Base-by-base conservation (phyloP, 1,140 invertebrate species). In the Pseudoatta argentina region DNA sequence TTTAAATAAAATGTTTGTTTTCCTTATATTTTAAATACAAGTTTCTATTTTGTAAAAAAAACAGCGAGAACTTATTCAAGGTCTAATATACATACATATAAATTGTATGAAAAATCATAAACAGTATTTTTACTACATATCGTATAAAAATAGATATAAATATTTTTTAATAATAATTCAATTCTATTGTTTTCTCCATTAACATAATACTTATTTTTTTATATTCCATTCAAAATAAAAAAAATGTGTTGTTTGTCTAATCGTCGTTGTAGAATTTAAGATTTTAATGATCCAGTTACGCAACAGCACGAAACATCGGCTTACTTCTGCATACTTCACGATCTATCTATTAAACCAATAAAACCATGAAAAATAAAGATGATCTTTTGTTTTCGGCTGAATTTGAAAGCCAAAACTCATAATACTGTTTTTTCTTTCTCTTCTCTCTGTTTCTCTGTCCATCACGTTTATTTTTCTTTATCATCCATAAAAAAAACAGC, bases 341-440 rank as follows among this genome's bases (percentile, higher is more conserved):
- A 53, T 16, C 16, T 48, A 48, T 30, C 34, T 53, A 55, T 39
- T 69, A 75, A 48, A 87, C 44, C 14, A 16, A 51, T 18, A 16
- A 14, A 21, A 72, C 59, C 79, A 86, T 87, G 72, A 89, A 87
- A 92, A 88, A 92, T 90, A 92, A 91, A 91, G 86, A 75, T 91
- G 86, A 91, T 91, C 91, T 91, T 93, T 93, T 93, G 91, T 93
- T 92, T 93, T 75, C 81, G 53, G 79, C 82, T 91, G 73, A 71
- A 67, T 79, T 63, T 77, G 61, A 89, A 82, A 88, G 39, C n/a
- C 55, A 86, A 44, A 44, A 44, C 51, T 34, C 8, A 14, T 51
- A 8, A 10, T 44, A 44, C 8, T 44, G 39, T 44, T 44, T 44
- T 10, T 12, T 10, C 48, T 51, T 14, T 16, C 14, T 14, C 55